Base-by-base conservation (phyloP, 1,140 invertebrate species). In the Drosophila gunungcola region DNA sequence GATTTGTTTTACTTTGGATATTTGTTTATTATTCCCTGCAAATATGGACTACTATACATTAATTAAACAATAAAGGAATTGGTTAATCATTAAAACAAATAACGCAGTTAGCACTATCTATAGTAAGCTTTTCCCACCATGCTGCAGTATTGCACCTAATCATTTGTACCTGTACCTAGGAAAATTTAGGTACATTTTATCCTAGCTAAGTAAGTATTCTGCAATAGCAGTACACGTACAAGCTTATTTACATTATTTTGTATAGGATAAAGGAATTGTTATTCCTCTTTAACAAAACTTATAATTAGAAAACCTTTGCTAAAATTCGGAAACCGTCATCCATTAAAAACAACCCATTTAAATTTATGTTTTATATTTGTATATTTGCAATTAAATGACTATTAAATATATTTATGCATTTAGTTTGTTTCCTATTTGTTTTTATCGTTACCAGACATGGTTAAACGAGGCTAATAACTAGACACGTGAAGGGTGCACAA, bases 391-490 rank as follows among this genome's bases (percentile, higher is more conserved):
- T 68, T 75, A 55, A 77, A 67, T 67, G 73, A 76, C 73, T 65
- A 81, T 82, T 72, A 70, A 88, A 70, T 73, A 75, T 78, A 49
- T 86, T 74, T 67, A 77, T 56, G 51, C 46, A 51, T 78, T 78
- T 86, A 88, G 70, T 86, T 78, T 43, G 48, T 63, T 77, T 77
- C 72, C 61, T 63, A 75, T 21, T 69, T 73, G 4, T 67, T 57
- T 76, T 77, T 65, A 78, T 85, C 75, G 79, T 76, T 78, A 67
- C 77, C 79, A 77, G 74, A 67, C 53, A 76, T 68, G 74, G 78
- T 74, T 82, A 42, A 84, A 80, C 80, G 80, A 78, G 58, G 58
- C 82, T 88, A 88, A 79, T 88, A 82, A 86, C 70, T 86, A 83
- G 67, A 83, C 60, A 76, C 60, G 67, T 72, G 48, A 78, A 73